A percentile compares a stretch with the other conserved stretches of the same genome.
These are phyloP conservation scores for Sebastiscus albofasciatus DNA, from an alignment of 2,797 vertebrate species.

Conservation along the genomic window DNA sequence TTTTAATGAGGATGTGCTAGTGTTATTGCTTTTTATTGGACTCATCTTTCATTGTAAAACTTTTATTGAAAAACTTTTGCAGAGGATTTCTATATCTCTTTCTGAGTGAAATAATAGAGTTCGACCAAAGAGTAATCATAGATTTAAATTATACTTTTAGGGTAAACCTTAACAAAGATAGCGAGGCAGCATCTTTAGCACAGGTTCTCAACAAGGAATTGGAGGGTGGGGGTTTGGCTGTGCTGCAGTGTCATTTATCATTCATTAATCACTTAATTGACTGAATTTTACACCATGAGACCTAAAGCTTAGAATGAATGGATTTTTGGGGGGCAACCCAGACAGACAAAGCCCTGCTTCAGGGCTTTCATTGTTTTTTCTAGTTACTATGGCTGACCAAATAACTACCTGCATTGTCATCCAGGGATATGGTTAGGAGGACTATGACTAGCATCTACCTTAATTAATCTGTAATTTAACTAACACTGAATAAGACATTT, in stretches of 20 bases:
- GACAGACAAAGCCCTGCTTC: background rate
- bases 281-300: background rate
- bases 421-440: background rate
- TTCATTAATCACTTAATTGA: background rate
- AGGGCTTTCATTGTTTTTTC: background rate
- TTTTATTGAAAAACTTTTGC: constrained; percentile 72
- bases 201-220: background rate
- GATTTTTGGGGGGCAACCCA: background rate
- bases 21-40: constrained; percentile 77
- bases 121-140: constrained; percentile 50
- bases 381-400: background rate
- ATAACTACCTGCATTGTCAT: background rate
- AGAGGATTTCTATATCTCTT: constrained; percentile 48
- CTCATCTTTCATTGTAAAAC: constrained; percentile 72
- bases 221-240: background rate
- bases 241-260: background rate
- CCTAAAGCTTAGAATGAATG: background rate
- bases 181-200: background rate
- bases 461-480: no score
- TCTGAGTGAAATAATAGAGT: constrained; percentile 63
- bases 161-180: constrained; percentile 15
- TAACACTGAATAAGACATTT: no score
- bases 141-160: constrained; percentile 48
- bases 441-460: no score
- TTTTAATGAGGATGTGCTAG: constrained; percentile 71